Evolutionary conservation across 2,113 vertebrate species (phyloP).

Genomic region (Bos javanicus): DNA sequence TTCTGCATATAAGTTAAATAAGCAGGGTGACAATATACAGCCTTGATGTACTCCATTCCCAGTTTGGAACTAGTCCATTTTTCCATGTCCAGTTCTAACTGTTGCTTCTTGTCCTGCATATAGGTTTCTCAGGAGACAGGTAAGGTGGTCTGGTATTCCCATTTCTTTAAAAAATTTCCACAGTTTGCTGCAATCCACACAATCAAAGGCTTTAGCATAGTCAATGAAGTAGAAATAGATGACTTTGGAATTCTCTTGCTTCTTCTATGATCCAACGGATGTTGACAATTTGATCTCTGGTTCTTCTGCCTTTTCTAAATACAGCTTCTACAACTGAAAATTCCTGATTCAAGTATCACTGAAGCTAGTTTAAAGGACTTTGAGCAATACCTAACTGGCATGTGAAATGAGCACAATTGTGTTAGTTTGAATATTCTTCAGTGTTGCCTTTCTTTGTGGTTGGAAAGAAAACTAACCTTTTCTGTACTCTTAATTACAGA

Average conservation of each 20-base stretch:
- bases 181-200: background rate
- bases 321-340: background rate
- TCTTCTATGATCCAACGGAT: background rate
- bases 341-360: background rate
- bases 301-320: background rate
- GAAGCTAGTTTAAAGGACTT: background rate
- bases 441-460: background rate
- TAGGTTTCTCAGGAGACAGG: background rate
- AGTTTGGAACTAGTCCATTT: background rate
- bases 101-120: background rate
- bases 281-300: background rate
- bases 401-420: background rate
- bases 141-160: background rate
- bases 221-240: background rate
- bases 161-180: background rate
- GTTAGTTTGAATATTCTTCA: background rate
- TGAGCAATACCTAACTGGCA: background rate
- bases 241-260: background rate
- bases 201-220: background rate
- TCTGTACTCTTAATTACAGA: background rate
- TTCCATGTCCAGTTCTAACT: background rate
- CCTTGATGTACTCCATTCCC: background rate
- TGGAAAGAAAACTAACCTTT: background rate
- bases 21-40: background rate
- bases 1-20: background rate